phyloP scores from a whole-genome alignment of 2,113 vertebrate species.

The Campylomormyrus tamandua region DNA sequence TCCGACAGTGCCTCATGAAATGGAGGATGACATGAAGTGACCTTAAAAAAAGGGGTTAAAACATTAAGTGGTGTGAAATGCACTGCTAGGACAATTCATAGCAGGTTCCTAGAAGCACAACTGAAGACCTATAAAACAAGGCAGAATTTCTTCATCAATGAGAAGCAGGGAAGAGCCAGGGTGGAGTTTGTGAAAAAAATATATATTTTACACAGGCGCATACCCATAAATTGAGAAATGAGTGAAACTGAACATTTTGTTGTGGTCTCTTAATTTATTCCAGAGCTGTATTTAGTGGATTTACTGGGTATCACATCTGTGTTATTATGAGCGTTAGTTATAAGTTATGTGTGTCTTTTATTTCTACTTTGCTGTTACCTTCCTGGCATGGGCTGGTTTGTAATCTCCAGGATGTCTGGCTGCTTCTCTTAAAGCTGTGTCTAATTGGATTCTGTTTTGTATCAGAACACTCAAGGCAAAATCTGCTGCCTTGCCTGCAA shows the following conservation, averaged over 20 bases:
- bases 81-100: background rate
- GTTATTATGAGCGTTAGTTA: background rate
- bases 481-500: background rate
- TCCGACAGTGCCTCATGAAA: background rate
- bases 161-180: background rate
- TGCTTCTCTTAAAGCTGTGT: background rate
- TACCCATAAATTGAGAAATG: background rate
- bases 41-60: background rate
- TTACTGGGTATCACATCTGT: background rate
- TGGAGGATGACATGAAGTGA: background rate
- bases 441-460: conserved; percentile 5
- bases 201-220: background rate
- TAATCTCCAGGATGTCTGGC: background rate
- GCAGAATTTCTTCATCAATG: background rate
- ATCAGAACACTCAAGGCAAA: background rate
- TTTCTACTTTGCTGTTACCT: background rate
- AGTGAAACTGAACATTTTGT: background rate
- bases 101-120: background rate
- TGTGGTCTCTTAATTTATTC: background rate
- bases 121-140: background rate
- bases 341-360: background rate
- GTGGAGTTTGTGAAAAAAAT: background rate
- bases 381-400: background rate
- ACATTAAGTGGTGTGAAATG: background rate
- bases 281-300: background rate